These are phyloP conservation scores for Noctua janthe DNA, from an alignment of 2,888 invertebrate species.

Conservation along the genomic window DNA sequence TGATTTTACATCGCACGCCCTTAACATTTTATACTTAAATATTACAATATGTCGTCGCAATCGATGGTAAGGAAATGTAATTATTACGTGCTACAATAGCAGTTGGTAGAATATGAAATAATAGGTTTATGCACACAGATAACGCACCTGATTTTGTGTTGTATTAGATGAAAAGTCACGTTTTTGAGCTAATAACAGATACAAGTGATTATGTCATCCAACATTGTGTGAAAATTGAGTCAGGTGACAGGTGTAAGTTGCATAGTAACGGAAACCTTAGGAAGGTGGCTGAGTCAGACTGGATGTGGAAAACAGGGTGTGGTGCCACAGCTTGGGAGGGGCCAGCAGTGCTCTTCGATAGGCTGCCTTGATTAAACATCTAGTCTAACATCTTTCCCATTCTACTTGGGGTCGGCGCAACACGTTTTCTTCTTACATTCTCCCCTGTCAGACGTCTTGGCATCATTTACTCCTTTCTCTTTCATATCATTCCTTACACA, in stretches of 20 bases:
- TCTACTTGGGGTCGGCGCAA: neutral
- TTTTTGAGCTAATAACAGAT: neutral
- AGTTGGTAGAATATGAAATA: constrained; percentile 2
- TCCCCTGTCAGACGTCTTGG: neutral
- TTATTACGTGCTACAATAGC: constrained; percentile 32
- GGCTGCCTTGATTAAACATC: no score
- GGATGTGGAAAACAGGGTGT: neutral
- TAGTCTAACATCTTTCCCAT: no score
- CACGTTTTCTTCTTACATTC: neutral
- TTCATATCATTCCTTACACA: neutral
- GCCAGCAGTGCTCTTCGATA: no score
- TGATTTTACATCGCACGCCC: constrained; percentile 32
- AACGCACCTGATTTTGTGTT: neutral
- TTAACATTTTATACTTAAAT: constrained; percentile 49
- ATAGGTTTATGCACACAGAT: constrained; percentile 2
- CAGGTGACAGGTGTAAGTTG: neutral
- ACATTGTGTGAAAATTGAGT: neutral
- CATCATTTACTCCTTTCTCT: neutral
- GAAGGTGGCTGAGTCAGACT: neutral
- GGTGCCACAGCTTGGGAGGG: no score
- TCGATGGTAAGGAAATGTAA: constrained; percentile 24
- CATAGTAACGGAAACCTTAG: neutral
- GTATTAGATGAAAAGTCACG: constrained; percentile 22
- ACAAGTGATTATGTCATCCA: neutral
- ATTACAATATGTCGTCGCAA: constrained; percentile 50